phyloP scores from a whole-genome alignment of 2,113 vertebrate species.

The Nothoprocta perdicaria region DNA sequence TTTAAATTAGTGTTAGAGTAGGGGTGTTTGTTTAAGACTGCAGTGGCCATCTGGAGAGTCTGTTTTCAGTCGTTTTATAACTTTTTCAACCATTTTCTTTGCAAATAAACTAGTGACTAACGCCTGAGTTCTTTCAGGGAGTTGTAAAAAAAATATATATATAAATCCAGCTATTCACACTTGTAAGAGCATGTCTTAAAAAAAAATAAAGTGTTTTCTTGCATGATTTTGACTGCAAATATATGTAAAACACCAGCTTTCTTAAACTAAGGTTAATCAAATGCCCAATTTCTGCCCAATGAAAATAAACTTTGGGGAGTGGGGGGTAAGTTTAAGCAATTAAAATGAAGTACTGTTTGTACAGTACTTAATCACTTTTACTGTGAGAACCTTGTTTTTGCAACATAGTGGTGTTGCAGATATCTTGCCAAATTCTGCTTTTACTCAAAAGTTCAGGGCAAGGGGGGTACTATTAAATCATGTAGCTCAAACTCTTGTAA shows the following conservation, averaged over 20 bases:
- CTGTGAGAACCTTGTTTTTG: constrained; percentile 62
- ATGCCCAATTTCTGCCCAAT: constrained; percentile 22
- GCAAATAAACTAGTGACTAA: constrained; percentile 67
- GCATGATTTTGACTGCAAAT: constrained; percentile 44
- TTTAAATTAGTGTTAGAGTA: constrained; percentile 58
- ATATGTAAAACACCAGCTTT: background rate
- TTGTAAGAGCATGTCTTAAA: constrained; percentile 22
- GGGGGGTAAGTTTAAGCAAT: constrained; percentile 47
- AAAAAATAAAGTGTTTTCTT: constrained; percentile 38
- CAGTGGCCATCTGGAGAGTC: constrained; percentile 59
- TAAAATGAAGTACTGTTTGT: constrained; percentile 57
- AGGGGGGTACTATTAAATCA: constrained; percentile 10
- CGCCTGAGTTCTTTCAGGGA: constrained; percentile 28
- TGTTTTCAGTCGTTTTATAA: constrained; percentile 63
- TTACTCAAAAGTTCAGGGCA: constrained; percentile 62
- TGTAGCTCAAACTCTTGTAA: constrained; percentile 38
- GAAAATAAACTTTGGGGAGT: constrained; percentile 49
- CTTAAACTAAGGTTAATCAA: constrained; percentile 54
- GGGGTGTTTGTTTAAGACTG: constrained; percentile 63
- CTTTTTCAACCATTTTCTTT: constrained; percentile 53
- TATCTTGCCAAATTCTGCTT: constrained; percentile 41
- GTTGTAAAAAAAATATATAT: background rate
- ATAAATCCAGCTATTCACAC: background rate
- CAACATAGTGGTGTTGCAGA: constrained; percentile 42
- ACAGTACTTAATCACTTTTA: constrained; percentile 52